phyloP scores from a whole-genome alignment of 2,888 invertebrate genomes.

The Tetheella fluctuosa region DNA sequence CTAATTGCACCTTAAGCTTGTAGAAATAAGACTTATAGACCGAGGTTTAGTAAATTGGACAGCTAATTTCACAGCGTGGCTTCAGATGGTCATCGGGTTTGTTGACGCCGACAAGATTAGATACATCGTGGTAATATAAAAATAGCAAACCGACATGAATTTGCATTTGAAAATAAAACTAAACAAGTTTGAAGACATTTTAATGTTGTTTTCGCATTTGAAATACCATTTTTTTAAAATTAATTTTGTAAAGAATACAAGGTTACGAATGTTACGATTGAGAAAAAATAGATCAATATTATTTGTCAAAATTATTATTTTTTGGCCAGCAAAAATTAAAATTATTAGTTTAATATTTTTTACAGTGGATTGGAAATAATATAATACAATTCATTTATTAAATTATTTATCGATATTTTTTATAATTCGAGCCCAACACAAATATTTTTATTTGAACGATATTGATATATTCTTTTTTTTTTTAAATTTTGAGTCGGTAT shows the following conservation, averaged over 20 bases:
- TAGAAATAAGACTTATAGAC: background rate
- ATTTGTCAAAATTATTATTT: too few species aligned
- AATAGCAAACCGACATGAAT: slow-evolving; percentile 43
- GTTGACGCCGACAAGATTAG: slow-evolving; percentile 42
- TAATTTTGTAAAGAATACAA: background rate
- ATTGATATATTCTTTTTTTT: too few species aligned
- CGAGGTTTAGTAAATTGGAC: background rate
- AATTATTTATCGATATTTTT: too few species aligned
- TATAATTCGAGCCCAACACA: too few species aligned
- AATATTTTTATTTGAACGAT: too few species aligned
- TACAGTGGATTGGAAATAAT: too few species aligned
- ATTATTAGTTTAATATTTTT: too few species aligned
- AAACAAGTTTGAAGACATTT: slow-evolving; percentile 28
- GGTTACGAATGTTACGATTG: background rate
- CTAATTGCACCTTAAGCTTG: slow-evolving; percentile 3
- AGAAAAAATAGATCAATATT: background rate
- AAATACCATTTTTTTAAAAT: background rate
- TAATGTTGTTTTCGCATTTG: slow-evolving; percentile 21
- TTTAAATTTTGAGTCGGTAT: too few species aligned
- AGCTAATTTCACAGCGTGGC: background rate
- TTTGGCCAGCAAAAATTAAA: too few species aligned
- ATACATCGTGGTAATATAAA: slow-evolving; percentile 40
- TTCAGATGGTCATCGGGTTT: slow-evolving; percentile 20
- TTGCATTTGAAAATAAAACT: slow-evolving; percentile 44
- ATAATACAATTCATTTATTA: too few species aligned